phyloP scores from a whole-genome alignment of 2,888 invertebrate species.

The Dinocampus coccinellae region DNA sequence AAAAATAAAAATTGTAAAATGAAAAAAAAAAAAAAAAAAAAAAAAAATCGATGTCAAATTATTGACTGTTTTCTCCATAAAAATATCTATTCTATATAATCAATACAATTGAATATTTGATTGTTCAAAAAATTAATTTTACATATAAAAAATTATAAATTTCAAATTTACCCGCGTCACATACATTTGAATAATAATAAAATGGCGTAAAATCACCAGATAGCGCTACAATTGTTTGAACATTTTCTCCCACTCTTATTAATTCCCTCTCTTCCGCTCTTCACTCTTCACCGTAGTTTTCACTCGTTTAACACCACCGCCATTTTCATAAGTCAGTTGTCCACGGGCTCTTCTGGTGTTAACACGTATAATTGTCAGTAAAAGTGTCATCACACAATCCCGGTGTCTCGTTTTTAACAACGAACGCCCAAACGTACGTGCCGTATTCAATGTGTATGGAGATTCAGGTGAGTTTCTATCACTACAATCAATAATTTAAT shows the following conservation, averaged over 20 bases:
- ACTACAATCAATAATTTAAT: background rate
- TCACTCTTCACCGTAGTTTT: too few species aligned
- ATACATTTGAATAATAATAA: background rate
- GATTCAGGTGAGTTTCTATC: constrained; percentile 79
- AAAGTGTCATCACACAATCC: constrained; percentile 51
- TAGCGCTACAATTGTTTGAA: background rate
- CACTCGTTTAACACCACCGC: constrained; percentile 20
- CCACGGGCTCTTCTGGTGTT: constrained; percentile 59
- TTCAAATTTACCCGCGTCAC: background rate
- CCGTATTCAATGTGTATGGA: constrained; percentile 88
- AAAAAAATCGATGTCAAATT: too few species aligned
- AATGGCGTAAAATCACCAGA: background rate
- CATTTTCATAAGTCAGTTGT: constrained; percentile 57
- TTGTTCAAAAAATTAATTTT: too few species aligned
- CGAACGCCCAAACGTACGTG: constrained; percentile 70
- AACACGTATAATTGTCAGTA: constrained; percentile 55
- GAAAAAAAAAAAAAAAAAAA: too few species aligned
- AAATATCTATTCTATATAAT: too few species aligned
- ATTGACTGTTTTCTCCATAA: too few species aligned
- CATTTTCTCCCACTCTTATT: background rate
- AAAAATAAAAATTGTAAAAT: too few species aligned
- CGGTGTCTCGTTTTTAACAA: constrained; percentile 63
- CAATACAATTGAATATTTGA: too few species aligned
- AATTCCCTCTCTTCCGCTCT: background rate
- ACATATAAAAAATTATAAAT: background rate